A percentile compares a stretch with the other conserved stretches of the same genome.
Conservation (phyloP, 2,797 vertebrate species). For the Pantherophis alleghaniensis region DNA sequence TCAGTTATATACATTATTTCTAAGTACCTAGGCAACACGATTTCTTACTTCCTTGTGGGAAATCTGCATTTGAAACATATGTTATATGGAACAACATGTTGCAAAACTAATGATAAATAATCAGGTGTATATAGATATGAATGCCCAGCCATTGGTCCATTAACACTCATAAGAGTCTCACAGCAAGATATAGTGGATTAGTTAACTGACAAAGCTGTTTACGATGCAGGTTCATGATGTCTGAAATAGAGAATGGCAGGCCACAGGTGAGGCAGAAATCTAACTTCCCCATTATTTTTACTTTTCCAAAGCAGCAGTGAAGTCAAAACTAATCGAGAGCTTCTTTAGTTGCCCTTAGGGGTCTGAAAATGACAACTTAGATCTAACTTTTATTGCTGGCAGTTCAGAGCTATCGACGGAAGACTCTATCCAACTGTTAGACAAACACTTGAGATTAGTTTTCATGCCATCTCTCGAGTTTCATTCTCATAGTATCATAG, state of each 20-base stretch:
- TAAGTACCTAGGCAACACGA: constrained; percentile 37
- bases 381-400: constrained; percentile 41
- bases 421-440: constrained; percentile 58
- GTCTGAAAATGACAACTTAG: constrained; percentile 47
- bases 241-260: constrained; percentile 28
- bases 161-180: constrained; percentile 41
- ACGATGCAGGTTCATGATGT: constrained; percentile 25
- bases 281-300: constrained; percentile 42
- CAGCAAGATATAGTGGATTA: not conserved
- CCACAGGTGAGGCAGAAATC: not conserved
- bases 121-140: constrained; percentile 41
- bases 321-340: constrained; percentile 49
- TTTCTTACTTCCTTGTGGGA: constrained; percentile 53
- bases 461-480: constrained; percentile 36
- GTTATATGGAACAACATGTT: constrained; percentile 40
- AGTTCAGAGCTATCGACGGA: constrained; percentile 26
- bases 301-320: constrained; percentile 38
- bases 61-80: constrained; percentile 40
- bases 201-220: not conserved
- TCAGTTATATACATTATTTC: constrained; percentile 64
- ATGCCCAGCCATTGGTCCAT: constrained; percentile 30
- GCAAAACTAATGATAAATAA: constrained; percentile 53
- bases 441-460: constrained; percentile 60
- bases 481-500: constrained; percentile 37
- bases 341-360: constrained; percentile 52